phyloP scores from a whole-genome alignment of 2,113 vertebrate genomes.

The Rafetus swinhoei region DNA sequence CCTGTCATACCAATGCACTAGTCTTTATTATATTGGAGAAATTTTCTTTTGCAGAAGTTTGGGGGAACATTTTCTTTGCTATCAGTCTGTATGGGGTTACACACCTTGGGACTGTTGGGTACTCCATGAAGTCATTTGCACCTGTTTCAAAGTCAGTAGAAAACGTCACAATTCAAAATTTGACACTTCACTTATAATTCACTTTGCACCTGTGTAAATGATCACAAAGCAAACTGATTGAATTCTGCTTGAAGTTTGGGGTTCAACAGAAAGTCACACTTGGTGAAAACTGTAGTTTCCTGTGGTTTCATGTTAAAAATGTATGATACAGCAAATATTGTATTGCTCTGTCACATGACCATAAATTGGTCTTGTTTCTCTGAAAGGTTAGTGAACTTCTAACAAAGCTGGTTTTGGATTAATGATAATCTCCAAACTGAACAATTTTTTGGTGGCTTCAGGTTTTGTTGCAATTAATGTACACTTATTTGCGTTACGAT shows the following conservation, averaged over 20 bases:
- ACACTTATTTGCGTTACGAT: neutral
- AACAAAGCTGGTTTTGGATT: neutral
- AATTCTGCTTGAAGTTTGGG: neutral
- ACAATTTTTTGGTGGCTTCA: neutral
- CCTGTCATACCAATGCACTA: neutral
- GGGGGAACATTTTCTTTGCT: neutral
- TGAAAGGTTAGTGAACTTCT: neutral
- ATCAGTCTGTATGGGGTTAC: neutral
- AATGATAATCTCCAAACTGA: neutral
- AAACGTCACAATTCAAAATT: slow-evolving; percentile 21
- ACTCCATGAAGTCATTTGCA: slow-evolving; percentile 39
- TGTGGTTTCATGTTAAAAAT: neutral
- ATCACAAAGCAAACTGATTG: slow-evolving; percentile 16
- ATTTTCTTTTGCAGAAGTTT: neutral
- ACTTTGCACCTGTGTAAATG: slow-evolving; percentile 31
- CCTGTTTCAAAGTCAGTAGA: slow-evolving; percentile 5
- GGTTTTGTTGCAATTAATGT: neutral
- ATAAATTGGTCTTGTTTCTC: neutral
- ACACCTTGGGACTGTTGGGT: neutral
- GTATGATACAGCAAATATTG: neutral
- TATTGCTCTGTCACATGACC: too few relatives aligned
- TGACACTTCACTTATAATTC: slow-evolving; percentile 9
- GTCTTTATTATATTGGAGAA: neutral
- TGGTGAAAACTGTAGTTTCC: neutral
- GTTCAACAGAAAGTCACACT: slow-evolving; percentile 3